Percentiles rank a stretch among this genome's conserved stretches.
phyloP scores from a whole-genome alignment of 2,797 vertebrate species.

The Megalops cyprinoides region DNA sequence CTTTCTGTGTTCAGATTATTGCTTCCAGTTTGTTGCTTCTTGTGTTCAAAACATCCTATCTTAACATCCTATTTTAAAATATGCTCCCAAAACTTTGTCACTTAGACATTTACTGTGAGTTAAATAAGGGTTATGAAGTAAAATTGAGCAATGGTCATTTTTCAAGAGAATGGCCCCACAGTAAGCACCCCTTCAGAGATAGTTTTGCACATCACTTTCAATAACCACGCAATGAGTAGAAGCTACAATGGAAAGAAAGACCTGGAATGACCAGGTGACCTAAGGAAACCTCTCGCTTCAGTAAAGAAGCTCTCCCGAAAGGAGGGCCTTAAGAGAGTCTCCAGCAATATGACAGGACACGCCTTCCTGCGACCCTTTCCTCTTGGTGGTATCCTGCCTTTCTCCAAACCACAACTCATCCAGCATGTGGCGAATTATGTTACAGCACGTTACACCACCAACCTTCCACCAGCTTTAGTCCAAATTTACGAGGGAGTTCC shows the following conservation, averaged over 20 bases:
- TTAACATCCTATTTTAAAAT: too few species aligned
- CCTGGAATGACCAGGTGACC: not conserved
- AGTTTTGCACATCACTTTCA: too few species aligned
- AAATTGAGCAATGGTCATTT: too few species aligned
- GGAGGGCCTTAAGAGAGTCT: too few species aligned
- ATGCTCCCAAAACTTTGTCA: too few species aligned
- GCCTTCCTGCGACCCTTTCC: not conserved
- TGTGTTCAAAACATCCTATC: too few species aligned
- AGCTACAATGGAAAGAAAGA: too few species aligned
- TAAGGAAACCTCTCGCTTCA: not conserved
- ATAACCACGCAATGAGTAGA: too few species aligned
- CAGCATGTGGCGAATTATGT: not conserved
- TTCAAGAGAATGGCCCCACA: not conserved
- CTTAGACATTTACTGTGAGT: too few species aligned
- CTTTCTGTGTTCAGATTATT: not conserved
- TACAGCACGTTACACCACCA: slow-evolving; percentile 16
- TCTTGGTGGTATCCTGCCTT: not conserved
- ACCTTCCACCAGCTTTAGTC: not conserved
- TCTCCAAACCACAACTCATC: slow-evolving; percentile 30
- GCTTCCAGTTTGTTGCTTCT: too few species aligned
- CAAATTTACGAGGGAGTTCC: slow-evolving; percentile 12
- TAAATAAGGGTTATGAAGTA: too few species aligned
- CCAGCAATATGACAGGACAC: not conserved
- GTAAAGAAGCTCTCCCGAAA: not conserved
- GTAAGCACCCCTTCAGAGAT: not conserved